Base-by-base conservation (phyloP, 1,140 invertebrate genomes). In the Trichogramma pretiosum region DNA sequence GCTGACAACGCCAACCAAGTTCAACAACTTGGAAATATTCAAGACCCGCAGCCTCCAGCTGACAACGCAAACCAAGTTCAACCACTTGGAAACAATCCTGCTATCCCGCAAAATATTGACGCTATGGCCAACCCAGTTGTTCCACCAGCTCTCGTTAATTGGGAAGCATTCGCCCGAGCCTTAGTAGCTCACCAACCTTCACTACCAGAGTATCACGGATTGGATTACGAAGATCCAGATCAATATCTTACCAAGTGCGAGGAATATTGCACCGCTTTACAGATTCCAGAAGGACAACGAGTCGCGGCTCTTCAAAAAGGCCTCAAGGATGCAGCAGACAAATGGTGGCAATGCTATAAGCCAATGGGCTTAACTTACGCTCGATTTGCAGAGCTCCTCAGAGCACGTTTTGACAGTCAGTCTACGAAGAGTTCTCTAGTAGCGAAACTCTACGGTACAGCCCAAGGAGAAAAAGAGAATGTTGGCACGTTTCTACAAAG, bases 271-370 rank as follows among this genome's bases (percentile, higher is more conserved):
- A 17, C 18, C n/a, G 5, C 34, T 5, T 44, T 17, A 9, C 11
- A 33, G 9, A 44, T 33, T 5, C 42, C 17, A 2, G 30, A 13
- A n/a, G 36, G 8, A 3, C 19, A 32, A 23, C 42, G 32, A 3
- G 42, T 14, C 2, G 11, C 19, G 24, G 10, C 30, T 1, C 19
- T 33, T 5, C 18, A 17, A 11, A 44, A 35, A 2, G 23, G 26
- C 11, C n/a, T 45, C 1, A 35, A 22, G n/a, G 11, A 14, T 9
- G 42, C 34, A 5, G 42, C 42, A 3, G 19, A 4, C 13, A 45
- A 45, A 35, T 45, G 42, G 42, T 45, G 42, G 42, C 32, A 45
- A 5, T 45, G 32, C 17, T 45, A 45, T 10, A 23, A 23, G 2
- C 16, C 11, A 4, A 3, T 45, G 1, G 17, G 8, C 21, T 24